Evolutionary conservation across 2,797 vertebrate species (phyloP).

Genomic region (Echeneis naucrates): DNA sequence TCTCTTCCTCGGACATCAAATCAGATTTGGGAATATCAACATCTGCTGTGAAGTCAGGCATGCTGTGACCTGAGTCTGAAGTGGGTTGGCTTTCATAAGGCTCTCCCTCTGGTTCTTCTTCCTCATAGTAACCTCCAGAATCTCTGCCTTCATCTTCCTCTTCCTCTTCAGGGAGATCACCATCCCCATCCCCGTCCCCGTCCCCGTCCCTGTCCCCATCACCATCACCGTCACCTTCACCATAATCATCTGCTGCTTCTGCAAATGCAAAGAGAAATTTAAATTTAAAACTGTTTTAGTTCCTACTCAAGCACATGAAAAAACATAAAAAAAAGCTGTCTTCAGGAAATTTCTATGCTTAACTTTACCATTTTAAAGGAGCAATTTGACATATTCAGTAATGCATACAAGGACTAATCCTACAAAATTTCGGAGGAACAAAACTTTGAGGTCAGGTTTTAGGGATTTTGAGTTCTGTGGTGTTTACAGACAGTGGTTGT

Average conservation of each 20-base stretch:
- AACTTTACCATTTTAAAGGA: neutral
- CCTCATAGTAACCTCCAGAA: conserved; percentile 76
- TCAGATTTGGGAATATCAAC: conserved; percentile 45
- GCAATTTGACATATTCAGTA: neutral
- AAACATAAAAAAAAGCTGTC: neutral
- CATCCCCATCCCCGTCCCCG: conserved; percentile 20
- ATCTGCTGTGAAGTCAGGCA: conserved; percentile 72
- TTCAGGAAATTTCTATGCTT: neutral
- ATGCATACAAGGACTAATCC: neutral
- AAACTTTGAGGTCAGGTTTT: neutral
- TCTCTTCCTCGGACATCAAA: conserved; percentile 33
- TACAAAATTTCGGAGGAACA: neutral
- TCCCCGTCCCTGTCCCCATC: conserved; percentile 12
- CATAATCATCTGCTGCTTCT: conserved; percentile 58
- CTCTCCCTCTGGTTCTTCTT: conserved; percentile 70
- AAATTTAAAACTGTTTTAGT: neutral
- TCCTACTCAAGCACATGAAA: neutral
- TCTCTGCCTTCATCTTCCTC: conserved; percentile 76
- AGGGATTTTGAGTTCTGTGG: neutral
- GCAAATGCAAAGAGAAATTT: neutral
- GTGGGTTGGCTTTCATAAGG: conserved; percentile 53
- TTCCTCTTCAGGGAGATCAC: conserved; percentile 58
- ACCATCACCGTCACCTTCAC: neutral
- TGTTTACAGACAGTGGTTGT: neutral
- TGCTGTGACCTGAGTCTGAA: conserved; percentile 49